A percentile compares a stretch with the other conserved stretches of the same genome.
Evolutionary conservation across 1,140 invertebrate species (phyloP).

Genomic region (Colletes gigas): DNA sequence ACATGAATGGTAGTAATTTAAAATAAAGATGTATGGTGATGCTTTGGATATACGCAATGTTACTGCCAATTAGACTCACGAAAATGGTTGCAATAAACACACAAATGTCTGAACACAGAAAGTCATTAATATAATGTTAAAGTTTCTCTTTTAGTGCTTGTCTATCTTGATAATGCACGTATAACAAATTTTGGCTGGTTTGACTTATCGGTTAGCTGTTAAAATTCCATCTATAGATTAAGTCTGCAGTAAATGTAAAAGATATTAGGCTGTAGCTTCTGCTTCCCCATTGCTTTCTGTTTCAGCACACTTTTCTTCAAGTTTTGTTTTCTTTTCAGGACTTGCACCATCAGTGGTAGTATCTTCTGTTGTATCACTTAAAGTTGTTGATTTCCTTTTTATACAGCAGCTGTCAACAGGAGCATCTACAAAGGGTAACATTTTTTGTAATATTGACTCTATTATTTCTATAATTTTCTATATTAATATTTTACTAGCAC

Average conservation of each 20-base stretch:
- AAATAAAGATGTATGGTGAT: constrained; percentile 39
- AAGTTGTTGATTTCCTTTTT: constrained; percentile 87
- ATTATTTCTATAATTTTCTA: neutral
- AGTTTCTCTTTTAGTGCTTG: constrained; percentile 40
- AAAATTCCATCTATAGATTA: constrained; percentile 77
- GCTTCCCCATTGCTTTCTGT: constrained; percentile 83
- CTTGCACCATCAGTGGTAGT: constrained; percentile 82
- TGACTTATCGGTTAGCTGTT: constrained; percentile 72
- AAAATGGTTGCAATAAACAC: constrained; percentile 59
- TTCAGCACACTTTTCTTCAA: constrained; percentile 83
- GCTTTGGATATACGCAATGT: constrained; percentile 22
- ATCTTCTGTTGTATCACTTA: constrained; percentile 81
- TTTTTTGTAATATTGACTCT: constrained; percentile 27
- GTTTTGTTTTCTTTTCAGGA: constrained; percentile 88
- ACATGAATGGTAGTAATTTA: constrained; percentile 39
- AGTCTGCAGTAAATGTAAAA: constrained; percentile 70
- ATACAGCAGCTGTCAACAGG: constrained; percentile 80
- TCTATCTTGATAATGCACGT: constrained; percentile 65
- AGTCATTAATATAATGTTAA: constrained; percentile 52
- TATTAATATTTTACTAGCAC: neutral
- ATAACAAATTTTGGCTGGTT: constrained; percentile 70
- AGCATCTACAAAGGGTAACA: constrained; percentile 67
- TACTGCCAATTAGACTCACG: constrained; percentile 46
- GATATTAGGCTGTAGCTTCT: constrained; percentile 85
- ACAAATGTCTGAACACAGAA: constrained; percentile 61